These are phyloP conservation scores for Protonemura montana DNA, from an alignment of 2,888 invertebrate genomes.

Conservation along the genomic window DNA sequence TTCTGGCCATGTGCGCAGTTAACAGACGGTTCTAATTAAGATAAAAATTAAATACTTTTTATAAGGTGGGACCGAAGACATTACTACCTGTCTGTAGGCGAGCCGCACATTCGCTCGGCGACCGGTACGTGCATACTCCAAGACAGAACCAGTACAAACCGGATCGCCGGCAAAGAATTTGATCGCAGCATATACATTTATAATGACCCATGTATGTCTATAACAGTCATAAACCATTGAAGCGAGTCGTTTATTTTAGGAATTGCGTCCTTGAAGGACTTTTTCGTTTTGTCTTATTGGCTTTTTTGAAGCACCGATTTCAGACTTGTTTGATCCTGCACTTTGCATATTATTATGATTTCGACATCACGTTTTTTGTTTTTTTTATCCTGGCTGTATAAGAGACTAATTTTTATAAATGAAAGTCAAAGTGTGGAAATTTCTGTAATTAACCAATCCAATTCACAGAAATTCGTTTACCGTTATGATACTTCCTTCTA, in stretches of 20 bases:
- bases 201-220: constrained; percentile 7
- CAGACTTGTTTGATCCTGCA: background rate
- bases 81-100: background rate
- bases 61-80: constrained; percentile 7
- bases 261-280: background rate
- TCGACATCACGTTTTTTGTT: too few relatives aligned
- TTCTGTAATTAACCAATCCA: too few relatives aligned
- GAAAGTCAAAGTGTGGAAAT: too few relatives aligned
- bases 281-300: background rate
- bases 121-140: background rate
- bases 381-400: too few relatives aligned
- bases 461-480: too few relatives aligned
- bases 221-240: constrained; percentile 5
- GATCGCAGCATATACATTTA: background rate
- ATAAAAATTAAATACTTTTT: constrained; percentile 25
- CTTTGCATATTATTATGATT: background rate
- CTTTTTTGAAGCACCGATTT: background rate
- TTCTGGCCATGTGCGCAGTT: constrained; percentile 13
- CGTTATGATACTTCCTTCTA: too few relatives aligned
- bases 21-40: background rate
- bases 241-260: background rate
- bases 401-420: too few relatives aligned
- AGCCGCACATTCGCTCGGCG: background rate
- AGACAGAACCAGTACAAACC: background rate
- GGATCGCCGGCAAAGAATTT: background rate